phyloP scores from a whole-genome alignment of 2,888 invertebrate genomes.

The Orthosia cruda region DNA sequence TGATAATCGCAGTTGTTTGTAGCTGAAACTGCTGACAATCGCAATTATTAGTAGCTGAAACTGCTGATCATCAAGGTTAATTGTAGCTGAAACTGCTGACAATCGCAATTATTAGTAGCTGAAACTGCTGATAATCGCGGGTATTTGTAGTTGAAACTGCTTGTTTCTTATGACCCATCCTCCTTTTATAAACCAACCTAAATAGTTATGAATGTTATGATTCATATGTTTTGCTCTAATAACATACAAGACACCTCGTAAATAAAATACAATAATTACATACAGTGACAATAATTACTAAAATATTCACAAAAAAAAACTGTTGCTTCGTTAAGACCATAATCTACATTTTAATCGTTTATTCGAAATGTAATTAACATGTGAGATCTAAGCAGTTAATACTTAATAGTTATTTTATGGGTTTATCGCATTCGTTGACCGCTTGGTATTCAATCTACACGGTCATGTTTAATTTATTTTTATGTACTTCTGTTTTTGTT shows the following conservation, averaged over 20 bases:
- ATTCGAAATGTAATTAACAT: constrained; percentile 49
- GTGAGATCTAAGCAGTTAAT: constrained; percentile 25
- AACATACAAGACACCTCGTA: neutral
- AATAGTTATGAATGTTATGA: too few relatives aligned
- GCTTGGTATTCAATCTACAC: constrained; percentile 42
- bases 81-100: too few relatives aligned
- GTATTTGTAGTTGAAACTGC: too few relatives aligned
- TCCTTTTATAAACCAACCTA: too few relatives aligned
- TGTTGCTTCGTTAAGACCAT: constrained; percentile 28
- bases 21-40: too few relatives aligned
- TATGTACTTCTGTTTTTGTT: constrained; percentile 46
- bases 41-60: too few relatives aligned
- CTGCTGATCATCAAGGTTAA: too few relatives aligned
- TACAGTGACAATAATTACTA: constrained; percentile 14
- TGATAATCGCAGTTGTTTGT: too few relatives aligned
- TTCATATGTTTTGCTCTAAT: too few relatives aligned
- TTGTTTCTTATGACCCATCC: too few relatives aligned
- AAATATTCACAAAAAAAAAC: neutral
- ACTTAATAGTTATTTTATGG: constrained; percentile 47
- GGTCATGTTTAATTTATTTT: constrained; percentile 54
- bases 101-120: too few relatives aligned
- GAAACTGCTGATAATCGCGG: too few relatives aligned
- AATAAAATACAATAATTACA: neutral
- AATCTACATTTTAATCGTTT: constrained; percentile 44
- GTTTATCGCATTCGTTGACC: constrained; percentile 28